Percentiles rank a stretch among this genome's conserved stretches.
Evolutionary conservation across 1,140 invertebrate genomes (phyloP).

Genomic region (Drosophila repletoides): DNA sequence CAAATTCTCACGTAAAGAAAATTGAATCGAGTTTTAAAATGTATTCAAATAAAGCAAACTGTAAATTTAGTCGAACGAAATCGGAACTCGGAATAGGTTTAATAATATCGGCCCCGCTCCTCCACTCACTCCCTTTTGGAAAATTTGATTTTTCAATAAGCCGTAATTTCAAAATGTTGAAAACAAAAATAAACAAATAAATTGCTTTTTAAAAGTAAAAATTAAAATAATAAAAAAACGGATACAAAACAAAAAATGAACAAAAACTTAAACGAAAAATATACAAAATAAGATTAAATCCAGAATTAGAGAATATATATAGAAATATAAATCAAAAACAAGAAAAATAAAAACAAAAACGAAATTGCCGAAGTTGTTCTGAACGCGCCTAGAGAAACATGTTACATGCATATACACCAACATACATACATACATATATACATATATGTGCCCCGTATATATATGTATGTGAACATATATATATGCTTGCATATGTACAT

Average conservation of each 20-base stretch:
- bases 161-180: slow-evolving; percentile 37
- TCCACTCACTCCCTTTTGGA: slow-evolving; percentile 50
- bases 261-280: slow-evolving; percentile 3
- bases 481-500: slow-evolving; percentile 32
- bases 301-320: slow-evolving; percentile 30
- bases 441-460: slow-evolving; percentile 22
- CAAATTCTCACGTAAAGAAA: no score
- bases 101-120: no score
- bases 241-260: slow-evolving; percentile 13
- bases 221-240: slow-evolving; percentile 42
- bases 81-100: no score
- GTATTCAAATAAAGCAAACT: no score
- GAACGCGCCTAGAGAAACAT: slow-evolving; percentile 38
- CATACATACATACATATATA: slow-evolving; percentile 46
- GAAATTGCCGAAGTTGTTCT: slow-evolving; percentile 17
- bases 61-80: no score
- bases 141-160: slow-evolving; percentile 71
- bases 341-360: slow-evolving; percentile 5
- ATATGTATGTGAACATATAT: slow-evolving; percentile 3
- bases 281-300: slow-evolving; percentile 23
- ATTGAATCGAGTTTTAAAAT: no score
- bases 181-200: slow-evolving; percentile 31
- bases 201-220: slow-evolving; percentile 47
- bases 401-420: slow-evolving; percentile 45
- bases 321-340: background rate